A percentile compares a stretch with the other conserved stretches of the same genome.
phyloP scores from a whole-genome alignment of 2,113 vertebrate species.

The Eretmodus cyanostictus region DNA sequence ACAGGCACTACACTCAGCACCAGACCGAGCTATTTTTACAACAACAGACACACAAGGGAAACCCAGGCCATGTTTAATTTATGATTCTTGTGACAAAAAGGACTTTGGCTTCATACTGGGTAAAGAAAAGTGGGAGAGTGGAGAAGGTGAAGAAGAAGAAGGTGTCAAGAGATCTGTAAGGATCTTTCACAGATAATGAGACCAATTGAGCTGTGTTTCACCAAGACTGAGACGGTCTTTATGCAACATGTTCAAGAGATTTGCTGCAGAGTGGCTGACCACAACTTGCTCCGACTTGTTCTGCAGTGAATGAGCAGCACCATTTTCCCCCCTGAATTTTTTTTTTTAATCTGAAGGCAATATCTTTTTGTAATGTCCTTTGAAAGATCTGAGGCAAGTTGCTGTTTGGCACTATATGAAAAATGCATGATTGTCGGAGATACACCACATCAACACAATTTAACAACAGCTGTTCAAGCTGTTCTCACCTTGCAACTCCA shows the following conservation, averaged over 20 bases:
- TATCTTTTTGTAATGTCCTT: background rate
- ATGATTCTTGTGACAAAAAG: conserved; percentile 48
- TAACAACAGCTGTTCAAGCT: background rate
- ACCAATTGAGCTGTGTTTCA: background rate
- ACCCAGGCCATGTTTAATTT: conserved; percentile 66
- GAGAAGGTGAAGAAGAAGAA: background rate
- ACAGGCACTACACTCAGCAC: conserved; percentile 27
- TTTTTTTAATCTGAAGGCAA: background rate
- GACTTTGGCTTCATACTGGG: conserved; percentile 20
- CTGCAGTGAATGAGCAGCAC: background rate
- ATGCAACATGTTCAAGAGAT: background rate
- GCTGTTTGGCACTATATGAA: background rate
- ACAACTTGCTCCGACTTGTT: background rate
- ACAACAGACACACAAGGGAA: conserved; percentile 44
- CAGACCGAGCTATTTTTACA: conserved; percentile 59
- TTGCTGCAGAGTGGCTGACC: background rate
- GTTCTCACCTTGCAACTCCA: background rate
- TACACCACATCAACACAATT: background rate
- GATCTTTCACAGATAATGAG: conserved; percentile 7
- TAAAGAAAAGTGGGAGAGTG: conserved; percentile 2
- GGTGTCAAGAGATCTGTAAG: background rate
- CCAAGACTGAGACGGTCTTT: background rate
- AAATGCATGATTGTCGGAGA: background rate
- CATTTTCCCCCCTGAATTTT: background rate
- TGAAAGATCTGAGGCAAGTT: background rate